phyloP scores from a whole-genome alignment of 2,888 invertebrate species.

The Helleia helle region DNA sequence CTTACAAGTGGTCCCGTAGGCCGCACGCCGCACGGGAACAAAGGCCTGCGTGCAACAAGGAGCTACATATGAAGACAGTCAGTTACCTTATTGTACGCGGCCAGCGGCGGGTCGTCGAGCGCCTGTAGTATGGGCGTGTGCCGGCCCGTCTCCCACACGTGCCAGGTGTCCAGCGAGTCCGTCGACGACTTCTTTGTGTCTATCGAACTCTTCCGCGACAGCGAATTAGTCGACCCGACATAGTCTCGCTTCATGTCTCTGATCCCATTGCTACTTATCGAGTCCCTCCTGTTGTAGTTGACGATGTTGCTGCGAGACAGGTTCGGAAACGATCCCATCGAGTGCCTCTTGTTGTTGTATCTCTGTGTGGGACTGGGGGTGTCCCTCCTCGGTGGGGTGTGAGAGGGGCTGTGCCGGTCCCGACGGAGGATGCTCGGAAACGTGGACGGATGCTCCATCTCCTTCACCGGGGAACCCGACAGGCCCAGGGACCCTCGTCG shows the following conservation, averaged over 20 bases:
- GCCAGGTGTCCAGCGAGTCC: slow-evolving; percentile 81
- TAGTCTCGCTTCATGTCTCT: slow-evolving; percentile 71
- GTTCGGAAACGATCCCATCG: slow-evolving; percentile 61
- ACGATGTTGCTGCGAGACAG: slow-evolving; percentile 49
- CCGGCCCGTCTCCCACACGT: slow-evolving; percentile 80
- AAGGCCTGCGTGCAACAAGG: too few species aligned
- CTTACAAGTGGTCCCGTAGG: too few species aligned
- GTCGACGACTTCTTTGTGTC: slow-evolving; percentile 75
- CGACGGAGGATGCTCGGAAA: slow-evolving; percentile 80
- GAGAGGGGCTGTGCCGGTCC: slow-evolving; percentile 67
- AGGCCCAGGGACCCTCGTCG: slow-evolving; percentile 75
- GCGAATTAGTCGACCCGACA: slow-evolving; percentile 55
- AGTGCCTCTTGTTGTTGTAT: slow-evolving; percentile 49
- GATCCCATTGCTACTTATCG: slow-evolving; percentile 44
- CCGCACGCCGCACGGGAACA: too few species aligned
- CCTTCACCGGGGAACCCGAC: slow-evolving; percentile 72
- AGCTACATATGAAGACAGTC: too few species aligned
- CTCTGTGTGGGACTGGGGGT: slow-evolving; percentile 61
- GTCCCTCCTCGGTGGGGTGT: slow-evolving; percentile 63
- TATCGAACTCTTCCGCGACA: slow-evolving; percentile 66
- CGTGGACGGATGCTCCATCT: slow-evolving; percentile 79
- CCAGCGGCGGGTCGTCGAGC: too few species aligned
- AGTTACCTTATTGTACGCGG: too few species aligned
- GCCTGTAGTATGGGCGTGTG: slow-evolving; percentile 77
- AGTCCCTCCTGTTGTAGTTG: slow-evolving; percentile 61